These are phyloP conservation scores for Uria aalge DNA, from an alignment of 2,113 vertebrate species.

Conservation along the genomic window DNA sequence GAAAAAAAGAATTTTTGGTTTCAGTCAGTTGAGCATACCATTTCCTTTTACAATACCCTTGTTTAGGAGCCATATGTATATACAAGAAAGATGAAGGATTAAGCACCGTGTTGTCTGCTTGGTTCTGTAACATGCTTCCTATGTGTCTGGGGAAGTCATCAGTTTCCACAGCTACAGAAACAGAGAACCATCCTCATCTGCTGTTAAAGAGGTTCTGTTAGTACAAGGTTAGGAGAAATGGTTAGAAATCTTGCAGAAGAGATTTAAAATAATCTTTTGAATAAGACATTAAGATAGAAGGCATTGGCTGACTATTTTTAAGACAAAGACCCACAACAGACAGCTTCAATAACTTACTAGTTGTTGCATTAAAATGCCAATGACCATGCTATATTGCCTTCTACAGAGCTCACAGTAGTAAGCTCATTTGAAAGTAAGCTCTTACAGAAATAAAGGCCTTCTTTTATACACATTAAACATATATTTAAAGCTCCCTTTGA, in stretches of 20 bases:
- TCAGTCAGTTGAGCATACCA: neutral
- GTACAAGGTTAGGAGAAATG: neutral
- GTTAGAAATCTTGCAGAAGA: neutral
- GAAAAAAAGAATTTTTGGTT: neutral
- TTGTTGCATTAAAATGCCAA: neutral
- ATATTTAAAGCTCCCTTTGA: neutral
- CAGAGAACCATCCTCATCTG: neutral
- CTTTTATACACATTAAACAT: neutral
- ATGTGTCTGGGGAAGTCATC: neutral
- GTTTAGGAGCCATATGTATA: neutral
- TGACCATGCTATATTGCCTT: neutral
- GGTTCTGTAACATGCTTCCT: neutral
- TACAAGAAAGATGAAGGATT: neutral
- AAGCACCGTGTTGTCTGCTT: neutral
- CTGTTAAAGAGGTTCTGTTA: neutral
- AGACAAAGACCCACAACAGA: neutral
- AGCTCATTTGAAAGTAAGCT: neutral
- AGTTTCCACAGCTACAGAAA: neutral
- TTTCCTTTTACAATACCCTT: neutral
- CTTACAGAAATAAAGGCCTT: neutral
- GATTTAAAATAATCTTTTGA: neutral
- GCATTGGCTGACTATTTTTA: neutral
- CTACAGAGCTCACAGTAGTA: neutral
- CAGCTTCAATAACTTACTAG: neutral
- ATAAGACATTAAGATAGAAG: neutral